A percentile compares a stretch with the other conserved stretches of the same genome.
These are phyloP conservation scores for Chunga burmeisteri DNA, from an alignment of 2,113 vertebrate species.

Conservation along the genomic window DNA sequence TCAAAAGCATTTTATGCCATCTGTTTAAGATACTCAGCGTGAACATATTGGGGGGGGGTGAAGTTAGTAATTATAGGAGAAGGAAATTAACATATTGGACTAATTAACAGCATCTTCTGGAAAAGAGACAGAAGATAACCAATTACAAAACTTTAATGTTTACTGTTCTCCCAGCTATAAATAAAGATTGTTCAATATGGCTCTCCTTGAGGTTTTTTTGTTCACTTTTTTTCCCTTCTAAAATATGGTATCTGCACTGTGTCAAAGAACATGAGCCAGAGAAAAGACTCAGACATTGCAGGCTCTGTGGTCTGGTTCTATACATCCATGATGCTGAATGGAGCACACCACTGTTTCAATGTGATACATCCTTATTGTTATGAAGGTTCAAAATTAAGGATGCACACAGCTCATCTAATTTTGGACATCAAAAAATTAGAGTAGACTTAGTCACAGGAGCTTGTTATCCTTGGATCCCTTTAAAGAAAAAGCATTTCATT, in stretches of 20 bases:
- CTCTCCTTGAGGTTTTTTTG: neutral
- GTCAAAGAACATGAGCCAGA: neutral
- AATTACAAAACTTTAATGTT: slow-evolving; percentile 17
- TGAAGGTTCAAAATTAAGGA: neutral
- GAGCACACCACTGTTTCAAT: neutral
- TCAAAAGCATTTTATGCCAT: slow-evolving; percentile 43
- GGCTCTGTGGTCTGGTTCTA: neutral
- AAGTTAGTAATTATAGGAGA: slow-evolving; percentile 29
- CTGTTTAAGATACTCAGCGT: slow-evolving; percentile 14
- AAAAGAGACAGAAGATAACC: slow-evolving; percentile 34
- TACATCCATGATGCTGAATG: neutral
- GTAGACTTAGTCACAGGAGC: neutral
- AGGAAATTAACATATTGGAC: slow-evolving; percentile 53
- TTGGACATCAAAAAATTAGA: neutral
- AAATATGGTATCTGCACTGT: neutral
- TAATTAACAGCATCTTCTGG: slow-evolving; percentile 56
- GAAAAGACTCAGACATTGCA: neutral
- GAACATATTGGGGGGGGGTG: slow-evolving; percentile 21
- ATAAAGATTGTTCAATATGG: slow-evolving; percentile 38
- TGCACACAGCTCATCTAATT: neutral
- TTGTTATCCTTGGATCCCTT: neutral
- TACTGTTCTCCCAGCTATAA: slow-evolving; percentile 37
- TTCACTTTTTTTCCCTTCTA: neutral
- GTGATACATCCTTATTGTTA: neutral
- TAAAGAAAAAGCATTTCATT: neutral